Base-by-base conservation (phyloP, 2,797 vertebrate genomes). In the Rhodeus uyekii region DNA sequence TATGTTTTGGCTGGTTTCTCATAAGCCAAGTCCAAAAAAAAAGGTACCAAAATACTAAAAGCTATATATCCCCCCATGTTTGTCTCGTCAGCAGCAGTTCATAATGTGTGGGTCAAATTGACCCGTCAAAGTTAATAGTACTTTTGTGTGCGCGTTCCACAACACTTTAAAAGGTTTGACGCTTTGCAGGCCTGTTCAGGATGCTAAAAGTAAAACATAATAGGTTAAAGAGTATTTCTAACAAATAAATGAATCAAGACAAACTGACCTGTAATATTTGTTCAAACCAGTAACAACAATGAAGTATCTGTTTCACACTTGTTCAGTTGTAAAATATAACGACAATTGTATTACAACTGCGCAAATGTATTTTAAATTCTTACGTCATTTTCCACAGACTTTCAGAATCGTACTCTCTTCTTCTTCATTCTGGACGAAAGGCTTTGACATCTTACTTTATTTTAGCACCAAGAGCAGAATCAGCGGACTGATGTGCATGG, bases 391-490 rank as follows among this genome's bases (percentile, higher is more conserved):
- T 44, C 2, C 22, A 14, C 22, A 29, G 27, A 61, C 64, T 36
- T 32, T 60, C 34, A 32, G 27, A 19, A 27, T 18, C 50, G 58
- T n/a, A 18, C 32, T 3, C 48, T 4, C 42, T 34, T 63, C n/a
- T 63, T 63, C 16, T 13, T 48, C 38, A 44, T 29, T 42, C n/a
- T 77, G 32, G 13, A 13, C 61, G 58, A 18, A 60, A 29, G 50
- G 55, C 39, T 68, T 34, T 22, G 53, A 58, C 67, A 58, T 78
- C 38, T 29, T 65, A 12, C 38, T 60, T 46, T 71, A 36, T n/a
- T 58, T 83, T 76, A 73, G 72, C 13, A 55, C 60, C 13, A 38
- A 61, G 39, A 73, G 58, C 63, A 64, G 19, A 42, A 68, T 61
- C 67, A 48, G 36, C 46, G 39, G 34, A 38, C 5, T n/a, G 65